Base-by-base conservation (phyloP, 2,888 invertebrate genomes). In the Lithophane leautieri region DNA sequence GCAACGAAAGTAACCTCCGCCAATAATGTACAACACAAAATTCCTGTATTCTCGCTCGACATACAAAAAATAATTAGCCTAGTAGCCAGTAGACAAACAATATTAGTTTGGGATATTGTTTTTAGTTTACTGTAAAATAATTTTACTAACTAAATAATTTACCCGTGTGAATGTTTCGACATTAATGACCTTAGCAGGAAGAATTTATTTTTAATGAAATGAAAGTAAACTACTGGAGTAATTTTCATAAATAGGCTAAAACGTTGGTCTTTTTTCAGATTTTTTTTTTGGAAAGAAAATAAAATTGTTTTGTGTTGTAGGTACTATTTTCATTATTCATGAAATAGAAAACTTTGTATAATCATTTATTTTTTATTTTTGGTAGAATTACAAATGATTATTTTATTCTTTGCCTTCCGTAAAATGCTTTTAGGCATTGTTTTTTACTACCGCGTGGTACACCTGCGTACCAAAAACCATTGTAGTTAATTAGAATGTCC, bases 21-120 rank as follows among this genome's bases (percentile, higher is more conserved):
- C 58, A 71, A 74, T 75, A 81, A 66, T n/a, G 56, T 54, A 73
- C 78, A 67, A 75, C 78, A 69, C 56, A 76, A 78, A 78, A 84
- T 73, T 83, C 79, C 79, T 78, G 81, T 78, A 75, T 42, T 73
- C 56, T 61, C 62, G 50, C 58, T 73, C 56, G 12, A 50, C 47
- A 44, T 44, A 3, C 22, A n/a, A 62, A 56, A 62, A 52, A 58
- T 62, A 34, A 60, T 76, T 12, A 50, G 16, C 14, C 12, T 16
- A 62, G 0, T 12, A 42, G n/a, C 19, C 19, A 50, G 50, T 50
- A 16, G 19, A 34, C 22, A 58, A 71, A 71, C 34, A 71, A 60
- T 28, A 60, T 60, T 60, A 44, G 2, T n/a, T 0, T 14, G 0
- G 7, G 22, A 19, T 47, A 25, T 12, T 62, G 34, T 69, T 72